Evolutionary conservation across 2,797 vertebrate genomes (phyloP), one percentile per base, ranked within the genome.

Genomic region (Chaenodraco wilsoni): DNA sequence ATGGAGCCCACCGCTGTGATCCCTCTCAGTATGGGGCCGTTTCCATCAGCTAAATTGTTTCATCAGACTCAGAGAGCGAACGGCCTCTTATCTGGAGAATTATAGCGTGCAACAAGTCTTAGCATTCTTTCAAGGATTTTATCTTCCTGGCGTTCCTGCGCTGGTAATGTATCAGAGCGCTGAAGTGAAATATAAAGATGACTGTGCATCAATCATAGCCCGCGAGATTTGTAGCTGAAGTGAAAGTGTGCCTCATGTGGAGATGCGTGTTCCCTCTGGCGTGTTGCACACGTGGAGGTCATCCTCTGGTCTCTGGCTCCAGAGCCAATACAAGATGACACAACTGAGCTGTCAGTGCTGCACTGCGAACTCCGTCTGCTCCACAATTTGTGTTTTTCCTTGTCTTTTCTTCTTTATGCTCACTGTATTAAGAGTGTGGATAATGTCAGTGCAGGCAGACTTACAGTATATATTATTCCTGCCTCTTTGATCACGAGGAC

Each of bases 1-100:
- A 87, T 81, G 68, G 78, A 72, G 74, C 82, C 88, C 73, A 81
- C 89, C 84, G 78, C 83, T 57, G 88, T 87, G 88, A 56, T 80
- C 78, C 85, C 72, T 74, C 89, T 79, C 91, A 84, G 89, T 89
- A 83, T 85, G 89, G 76, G 83, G 76, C 79, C 11, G 71, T 64
- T 81, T 87, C 87, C 85, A 90, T 92, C 89, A 87, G 86, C 87
- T 82, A 88, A 90, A 92, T 88, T 82, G 91, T 89, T 89, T 85
- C 83, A 79, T 90, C 84, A 84, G 85, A 81, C 81, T 89, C 45
- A 2, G 57, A 84, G 82, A 81, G 84, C 78, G 78, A 81, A 81
- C 55, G 17, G 79, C 78, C 63, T 74, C 83, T 92, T 88, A 90
- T 92, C 84, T 72, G 80, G 80, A 81, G 82, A 91, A 86, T 87